Evolutionary conservation across 1,140 invertebrate species (phyloP), one percentile per base, ranked within the genome.

Genomic region (Eumaeus atala): DNA sequence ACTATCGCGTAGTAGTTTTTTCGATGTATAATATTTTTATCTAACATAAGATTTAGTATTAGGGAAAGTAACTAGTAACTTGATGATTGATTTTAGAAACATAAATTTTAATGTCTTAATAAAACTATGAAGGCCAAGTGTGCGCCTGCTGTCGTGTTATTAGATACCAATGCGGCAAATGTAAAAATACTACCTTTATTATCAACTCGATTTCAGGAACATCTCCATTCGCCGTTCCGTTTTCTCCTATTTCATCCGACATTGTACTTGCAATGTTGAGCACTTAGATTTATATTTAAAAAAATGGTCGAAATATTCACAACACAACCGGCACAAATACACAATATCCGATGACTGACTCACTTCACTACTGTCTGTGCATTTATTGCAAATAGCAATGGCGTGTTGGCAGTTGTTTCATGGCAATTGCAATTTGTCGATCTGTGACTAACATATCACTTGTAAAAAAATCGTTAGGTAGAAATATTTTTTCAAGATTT

Each of bases 141-240:
- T 51, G 18, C 34, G 49, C 67, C 62, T 66, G 70, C 69, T 67
- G 70, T 62, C 65, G 69, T 70, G 67, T 66, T 73, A 68, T 59
- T 59, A 51, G 56, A 49, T 77, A 70, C 72, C 74, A 64, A 77
- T 61, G 61, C 48, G 51, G 55, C 51, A 50, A 72, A 76, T 69
- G 74, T 72, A 60, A 51, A 54, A 69, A 60, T 44, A 38, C 37
- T 85, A 93, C 93, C 92, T 94, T 94, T 65, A 94, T 94, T 66
- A 94, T 94, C 62, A 94, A 88, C 87, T 94, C 93, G 72, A 94
- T 93, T 86, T 94, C 93, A 38, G 92, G 92, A 66, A 93, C 92
- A 71, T 92, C 91, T 67, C 90, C 91, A 81, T 92, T 92, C 68
- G 86, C 88, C 61, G 90, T 90, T 66, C 91, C 91, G 80, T 92